A percentile compares a stretch with the other conserved stretches of the same genome.
These are phyloP conservation scores for Drosophila kuntzei DNA, from an alignment of 2,888 invertebrate species.

Conservation along the genomic window DNA sequence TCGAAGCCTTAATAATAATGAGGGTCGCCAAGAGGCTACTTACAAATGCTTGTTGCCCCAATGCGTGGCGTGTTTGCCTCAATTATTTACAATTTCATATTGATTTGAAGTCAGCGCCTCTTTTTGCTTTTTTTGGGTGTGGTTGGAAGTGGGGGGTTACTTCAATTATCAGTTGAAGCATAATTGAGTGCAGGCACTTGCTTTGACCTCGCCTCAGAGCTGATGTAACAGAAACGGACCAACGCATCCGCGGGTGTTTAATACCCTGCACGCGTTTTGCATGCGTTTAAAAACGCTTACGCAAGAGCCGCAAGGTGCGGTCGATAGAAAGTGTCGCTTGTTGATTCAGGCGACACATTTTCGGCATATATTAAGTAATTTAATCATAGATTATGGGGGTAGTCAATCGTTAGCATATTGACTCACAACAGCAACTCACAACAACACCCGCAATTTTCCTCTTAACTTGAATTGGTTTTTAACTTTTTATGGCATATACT, in stretches of 20 bases:
- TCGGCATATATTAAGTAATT: constrained; percentile 74
- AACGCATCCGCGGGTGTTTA: constrained; percentile 28
- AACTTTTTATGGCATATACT: not conserved
- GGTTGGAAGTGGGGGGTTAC: not conserved
- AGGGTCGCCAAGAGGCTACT: constrained; percentile 58
- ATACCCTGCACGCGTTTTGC: constrained; percentile 73
- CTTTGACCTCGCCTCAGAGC: constrained; percentile 58
- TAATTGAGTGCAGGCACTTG: constrained; percentile 49
- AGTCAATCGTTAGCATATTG: constrained; percentile 5
- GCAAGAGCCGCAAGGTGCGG: constrained; percentile 61
- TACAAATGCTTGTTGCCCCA: constrained; percentile 31
- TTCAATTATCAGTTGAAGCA: constrained; percentile 59
- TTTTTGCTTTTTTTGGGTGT: not conserved
- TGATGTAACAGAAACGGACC: constrained; percentile 39
- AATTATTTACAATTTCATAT: constrained; percentile 76
- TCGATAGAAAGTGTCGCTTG: constrained; percentile 69
- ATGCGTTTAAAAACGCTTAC: constrained; percentile 70
- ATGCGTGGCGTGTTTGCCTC: constrained; percentile 38
- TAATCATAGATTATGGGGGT: constrained; percentile 31
- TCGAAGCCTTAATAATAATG: constrained; percentile 57
- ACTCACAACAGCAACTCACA: not conserved
- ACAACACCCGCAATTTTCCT: constrained; percentile 17
- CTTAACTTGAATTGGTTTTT: constrained; percentile 11
- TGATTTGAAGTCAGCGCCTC: constrained; percentile 55
- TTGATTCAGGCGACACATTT: constrained; percentile 45